Conservation (phyloP, 2,113 vertebrate genomes). For the Chaenocephalus aceratus region DNA sequence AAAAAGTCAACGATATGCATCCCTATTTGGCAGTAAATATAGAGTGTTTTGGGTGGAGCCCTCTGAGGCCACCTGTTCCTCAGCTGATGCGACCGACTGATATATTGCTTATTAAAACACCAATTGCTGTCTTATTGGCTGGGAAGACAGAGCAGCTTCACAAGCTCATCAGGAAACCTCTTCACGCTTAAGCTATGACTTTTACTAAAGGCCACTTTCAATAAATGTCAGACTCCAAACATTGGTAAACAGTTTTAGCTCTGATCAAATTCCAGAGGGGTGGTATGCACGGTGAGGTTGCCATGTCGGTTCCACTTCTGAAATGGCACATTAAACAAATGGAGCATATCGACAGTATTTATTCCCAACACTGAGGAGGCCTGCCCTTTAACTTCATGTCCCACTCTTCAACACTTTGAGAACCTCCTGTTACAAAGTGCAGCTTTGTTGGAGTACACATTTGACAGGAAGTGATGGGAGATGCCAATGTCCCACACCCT, state of each 20-base stretch:
- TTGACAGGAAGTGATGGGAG: background rate
- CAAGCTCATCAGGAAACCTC: slow-evolving; percentile 76
- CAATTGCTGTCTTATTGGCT: slow-evolving; percentile 46
- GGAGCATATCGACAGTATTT: slow-evolving; percentile 69
- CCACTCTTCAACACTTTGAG: slow-evolving; percentile 46
- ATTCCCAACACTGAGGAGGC: slow-evolving; percentile 61
- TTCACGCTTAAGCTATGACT: slow-evolving; percentile 81
- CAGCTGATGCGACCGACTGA: slow-evolving; percentile 46
- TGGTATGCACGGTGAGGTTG: slow-evolving; percentile 61
- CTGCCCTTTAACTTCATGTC: slow-evolving; percentile 73
- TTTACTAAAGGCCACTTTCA: slow-evolving; percentile 85
- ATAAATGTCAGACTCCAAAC: slow-evolving; percentile 84
- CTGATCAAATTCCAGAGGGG: slow-evolving; percentile 79
- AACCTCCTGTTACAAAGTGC: slow-evolving; percentile 3
- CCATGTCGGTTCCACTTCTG: slow-evolving; percentile 58
- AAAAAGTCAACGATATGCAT: no score
- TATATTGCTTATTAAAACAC: slow-evolving; percentile 53
- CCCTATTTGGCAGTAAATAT: slow-evolving; percentile 11
- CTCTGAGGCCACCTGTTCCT: slow-evolving; percentile 14
- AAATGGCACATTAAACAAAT: slow-evolving; percentile 80
- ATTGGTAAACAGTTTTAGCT: slow-evolving; percentile 82
- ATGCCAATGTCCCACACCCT: background rate
- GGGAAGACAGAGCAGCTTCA: slow-evolving; percentile 60
- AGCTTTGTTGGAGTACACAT: background rate
- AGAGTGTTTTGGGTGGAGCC: slow-evolving; percentile 14